Evolutionary conservation across 2,113 vertebrate genomes (phyloP), one percentile per base, ranked within the genome.

Genomic region (Todiramphus saurophagus): DNA sequence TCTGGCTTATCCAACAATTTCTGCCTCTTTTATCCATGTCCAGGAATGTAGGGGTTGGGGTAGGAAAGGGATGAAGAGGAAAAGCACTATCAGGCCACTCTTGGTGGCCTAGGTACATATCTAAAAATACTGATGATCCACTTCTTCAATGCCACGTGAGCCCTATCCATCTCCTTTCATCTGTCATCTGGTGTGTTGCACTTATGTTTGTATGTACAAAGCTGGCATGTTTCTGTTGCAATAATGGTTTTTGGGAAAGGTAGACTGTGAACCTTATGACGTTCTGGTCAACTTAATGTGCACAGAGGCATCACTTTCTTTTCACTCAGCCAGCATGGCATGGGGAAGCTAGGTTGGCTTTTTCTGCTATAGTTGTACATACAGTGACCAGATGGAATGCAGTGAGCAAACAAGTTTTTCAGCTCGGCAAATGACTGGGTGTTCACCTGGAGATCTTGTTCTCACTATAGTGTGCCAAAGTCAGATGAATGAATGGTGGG

Each of bases 371-470:
- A 83, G 50, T 77, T 96, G 56, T 44, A 75, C 20, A 51, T 81
- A 92, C 0, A 0, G 60, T 95, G 94, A 92, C 69, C 83, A 92
- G 91, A 89, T 60, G 68, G 86, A 92, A 92, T 87, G 76, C 51
- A 75, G 80, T 48, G 39, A 94, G 39, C 80, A 93, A 94, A 90
- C 73, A 74, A 92, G 81, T 87, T 94, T 95, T 95, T 89, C 96
- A 92, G 86, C 93, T 94, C 30, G 67, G 86, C 83, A 96, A 75
- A 94, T 92, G 80, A 70, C 83, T 87, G 25, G n/a, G 64, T 92
- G 68, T 81, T 94, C 37, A 95, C 73, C 56, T 75, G 77, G 43
- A 91, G 87, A 60, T 75, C 58, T 2, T 80, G 59, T 81, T 94
- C 30, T 78, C 43, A 16, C n/a, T 33, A 37, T 12, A 72, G 46